Evolutionary conservation across 30 jellyfish, hydroid and myxozoan species (phyloP), one percentile per base, ranked within the genome.

Genomic region (Rhopilema esculentum): DNA sequence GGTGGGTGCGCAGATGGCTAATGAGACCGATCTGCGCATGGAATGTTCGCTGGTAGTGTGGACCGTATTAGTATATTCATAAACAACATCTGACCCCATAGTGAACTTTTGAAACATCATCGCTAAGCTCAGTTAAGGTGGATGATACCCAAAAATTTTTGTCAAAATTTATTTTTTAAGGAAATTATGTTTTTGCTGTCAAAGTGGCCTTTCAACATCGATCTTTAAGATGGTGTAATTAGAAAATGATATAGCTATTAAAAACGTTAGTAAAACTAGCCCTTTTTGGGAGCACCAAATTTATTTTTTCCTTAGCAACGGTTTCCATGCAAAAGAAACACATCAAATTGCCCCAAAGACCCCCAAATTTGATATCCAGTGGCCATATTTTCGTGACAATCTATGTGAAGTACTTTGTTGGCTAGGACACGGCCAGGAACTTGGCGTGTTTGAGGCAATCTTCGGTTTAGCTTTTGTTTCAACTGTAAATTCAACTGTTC

Each of bases 81-180:
- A 40, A 40, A 40, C 57, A 40, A 40, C 6, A 40, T 40, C 57
- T 40, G 57, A 40, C 57, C 57, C 57, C 57, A 40, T 40, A 12
- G 57, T 40, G 57, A 40, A 40, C 57, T 40, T 40, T 71, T 51
- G 63, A 71, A 71, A 71, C 82, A 71, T 4, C 28, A 25, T 71
- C 27, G 82, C 21, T 32, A 65, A 80, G 76, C 76, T 66, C 64
- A 32, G 75, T 40, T 66, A 80, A 33, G 66, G 62, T 40, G 57
- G 12, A 40, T 40, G 57, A 40, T 40, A 40, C 57, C 57, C 57
- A 40, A 40, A 40, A 40, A 40, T 40, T 40, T 40, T 40, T 40
- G 57, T 40, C 57, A 40, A 40, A 40, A 40, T 40, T 40, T 40
- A 40, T 40, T 40, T 40, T 40, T 40, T 40, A 40, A 40, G 57